These are phyloP conservation scores for Umimayanthus chanpuru DNA, from an alignment of 92 coral and sea anemone genomes.

Conservation along the genomic window DNA sequence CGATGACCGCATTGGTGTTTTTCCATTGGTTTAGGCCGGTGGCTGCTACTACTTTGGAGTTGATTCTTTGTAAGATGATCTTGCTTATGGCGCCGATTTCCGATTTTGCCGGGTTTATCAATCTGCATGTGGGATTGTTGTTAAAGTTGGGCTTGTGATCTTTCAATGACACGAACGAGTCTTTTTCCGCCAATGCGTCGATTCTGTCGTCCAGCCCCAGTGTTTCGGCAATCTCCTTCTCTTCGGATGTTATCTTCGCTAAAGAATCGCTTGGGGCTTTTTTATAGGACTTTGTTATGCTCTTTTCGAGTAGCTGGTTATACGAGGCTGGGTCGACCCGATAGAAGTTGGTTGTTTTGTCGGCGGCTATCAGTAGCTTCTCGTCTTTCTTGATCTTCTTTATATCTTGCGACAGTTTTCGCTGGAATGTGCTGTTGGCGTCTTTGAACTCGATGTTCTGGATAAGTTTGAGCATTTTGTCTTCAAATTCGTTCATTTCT, in stretches of 20 bases:
- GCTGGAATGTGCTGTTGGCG: neutral
- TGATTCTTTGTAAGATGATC: constrained; percentile 24
- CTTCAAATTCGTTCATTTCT: constrained; percentile 32
- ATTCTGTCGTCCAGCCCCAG: no score
- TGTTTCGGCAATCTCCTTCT: no score
- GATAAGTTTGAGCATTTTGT: constrained; percentile 3
- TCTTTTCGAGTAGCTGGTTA: constrained; percentile 28
- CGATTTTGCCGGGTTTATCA: neutral
- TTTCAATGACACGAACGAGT: no score
- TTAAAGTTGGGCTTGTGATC: no score
- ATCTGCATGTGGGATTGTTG: no score
- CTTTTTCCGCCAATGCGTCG: no score
- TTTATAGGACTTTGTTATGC: constrained; percentile 41
- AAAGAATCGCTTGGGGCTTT: neutral
- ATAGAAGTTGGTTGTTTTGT: constrained; percentile 35
- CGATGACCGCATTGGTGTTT: constrained; percentile 29
- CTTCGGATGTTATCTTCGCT: no score
- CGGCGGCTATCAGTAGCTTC: neutral
- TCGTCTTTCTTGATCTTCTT: neutral
- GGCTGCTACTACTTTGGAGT: constrained; percentile 7
- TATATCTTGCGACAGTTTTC: neutral
- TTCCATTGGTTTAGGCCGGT: constrained; percentile 35
- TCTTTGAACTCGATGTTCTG: constrained; percentile 28
- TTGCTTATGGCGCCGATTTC: constrained; percentile 18
- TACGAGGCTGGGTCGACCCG: constrained; percentile 19